A percentile compares a stretch with the other conserved stretches of the same genome.
Conservation (phyloP, 2,113 vertebrate genomes). For the Equus quagga region DNA sequence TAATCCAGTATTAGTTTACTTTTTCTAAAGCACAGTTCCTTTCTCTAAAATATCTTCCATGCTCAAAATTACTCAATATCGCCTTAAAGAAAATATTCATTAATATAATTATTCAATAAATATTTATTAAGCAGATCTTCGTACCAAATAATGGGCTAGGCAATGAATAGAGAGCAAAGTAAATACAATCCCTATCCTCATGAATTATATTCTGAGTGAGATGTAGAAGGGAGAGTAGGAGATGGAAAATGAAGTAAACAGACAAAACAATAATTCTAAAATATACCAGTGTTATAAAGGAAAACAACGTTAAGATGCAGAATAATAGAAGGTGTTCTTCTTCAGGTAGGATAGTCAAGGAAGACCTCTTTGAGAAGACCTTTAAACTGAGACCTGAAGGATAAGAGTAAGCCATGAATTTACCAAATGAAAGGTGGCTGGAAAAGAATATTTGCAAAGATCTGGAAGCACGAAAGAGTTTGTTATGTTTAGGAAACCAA, state of each 20-base stretch:
- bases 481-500: neutral
- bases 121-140: neutral
- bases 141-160: neutral
- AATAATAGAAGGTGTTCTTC: neutral
- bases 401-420: neutral
- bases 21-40: neutral
- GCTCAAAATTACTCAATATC: neutral
- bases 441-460: neutral
- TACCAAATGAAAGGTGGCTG: neutral
- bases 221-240: neutral
- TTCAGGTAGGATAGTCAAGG: neutral
- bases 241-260: neutral
- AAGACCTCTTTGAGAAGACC: neutral
- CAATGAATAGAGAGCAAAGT: neutral
- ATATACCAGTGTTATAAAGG: neutral
- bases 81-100: neutral
- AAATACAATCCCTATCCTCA: neutral
- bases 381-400: neutral
- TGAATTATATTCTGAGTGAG: neutral
- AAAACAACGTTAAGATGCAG: neutral
- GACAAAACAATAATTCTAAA: neutral
- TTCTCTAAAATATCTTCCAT: neutral
- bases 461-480: neutral
- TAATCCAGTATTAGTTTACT: slow-evolving; percentile 11
- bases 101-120: neutral